Conservation (phyloP, 2,797 vertebrate genomes). For the Vultur gryphus region DNA sequence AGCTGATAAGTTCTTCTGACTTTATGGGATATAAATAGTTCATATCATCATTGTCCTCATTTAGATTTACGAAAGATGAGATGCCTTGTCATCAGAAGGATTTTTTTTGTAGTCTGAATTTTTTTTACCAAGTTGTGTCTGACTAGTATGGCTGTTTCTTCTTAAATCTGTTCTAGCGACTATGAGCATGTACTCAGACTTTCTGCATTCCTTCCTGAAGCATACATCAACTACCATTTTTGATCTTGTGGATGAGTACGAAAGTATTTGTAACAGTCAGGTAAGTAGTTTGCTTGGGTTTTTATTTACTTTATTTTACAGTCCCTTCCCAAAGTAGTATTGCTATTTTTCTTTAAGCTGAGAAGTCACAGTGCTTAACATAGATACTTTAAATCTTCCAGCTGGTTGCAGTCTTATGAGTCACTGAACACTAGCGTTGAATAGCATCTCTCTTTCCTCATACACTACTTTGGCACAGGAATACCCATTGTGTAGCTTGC, state of each 20-base stretch:
- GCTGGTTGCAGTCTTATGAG: neutral
- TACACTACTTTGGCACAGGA: neutral
- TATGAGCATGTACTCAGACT: constrained; percentile 90
- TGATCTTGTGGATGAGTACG: constrained; percentile 91
- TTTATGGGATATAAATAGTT: neutral
- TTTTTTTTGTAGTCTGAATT: neutral
- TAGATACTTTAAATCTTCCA: neutral
- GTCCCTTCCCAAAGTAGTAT: neutral
- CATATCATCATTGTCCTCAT: neutral
- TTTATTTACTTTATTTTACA: neutral
- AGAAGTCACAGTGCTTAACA: neutral
- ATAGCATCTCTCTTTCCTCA: neutral
- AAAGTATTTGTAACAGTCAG: constrained; percentile 86
- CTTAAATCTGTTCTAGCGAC: constrained; percentile 78
- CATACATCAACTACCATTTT: constrained; percentile 91
- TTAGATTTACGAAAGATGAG: neutral
- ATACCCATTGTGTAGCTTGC: neutral
- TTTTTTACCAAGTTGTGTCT: neutral
- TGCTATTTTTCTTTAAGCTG: neutral
- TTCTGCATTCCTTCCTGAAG: constrained; percentile 86
- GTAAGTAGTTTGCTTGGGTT: constrained; percentile 49
- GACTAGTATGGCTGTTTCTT: neutral
- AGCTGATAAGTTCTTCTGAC: neutral
- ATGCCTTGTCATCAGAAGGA: neutral
- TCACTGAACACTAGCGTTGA: neutral